These are phyloP conservation scores for Augiades crinisus DNA, from an alignment of 2,888 invertebrate species.

Conservation along the genomic window DNA sequence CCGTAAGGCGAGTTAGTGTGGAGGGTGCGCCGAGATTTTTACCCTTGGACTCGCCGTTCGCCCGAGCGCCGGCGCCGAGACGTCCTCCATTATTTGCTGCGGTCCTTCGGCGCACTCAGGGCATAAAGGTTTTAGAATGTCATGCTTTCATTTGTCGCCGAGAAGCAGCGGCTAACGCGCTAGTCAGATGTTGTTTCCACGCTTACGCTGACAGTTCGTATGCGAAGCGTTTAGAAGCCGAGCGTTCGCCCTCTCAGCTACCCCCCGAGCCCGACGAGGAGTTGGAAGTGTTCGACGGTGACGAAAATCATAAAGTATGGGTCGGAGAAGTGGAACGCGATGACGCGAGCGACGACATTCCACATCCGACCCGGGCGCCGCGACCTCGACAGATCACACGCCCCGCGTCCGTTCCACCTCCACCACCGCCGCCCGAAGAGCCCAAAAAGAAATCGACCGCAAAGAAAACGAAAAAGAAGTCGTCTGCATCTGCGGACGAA, in stretches of 20 bases:
- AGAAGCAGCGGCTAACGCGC: slow-evolving; percentile 97
- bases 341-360: slow-evolving; percentile 85
- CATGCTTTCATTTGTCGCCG: slow-evolving; percentile 99
- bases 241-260: slow-evolving; percentile 67
- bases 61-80: slow-evolving; percentile 93
- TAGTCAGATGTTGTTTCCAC: slow-evolving; percentile 98
- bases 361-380: slow-evolving; percentile 83
- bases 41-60: slow-evolving; percentile 97
- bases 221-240: slow-evolving; percentile 89
- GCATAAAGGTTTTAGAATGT: slow-evolving; percentile 98
- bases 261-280: slow-evolving; percentile 84
- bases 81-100: slow-evolving; percentile 99
- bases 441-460: slow-evolving; percentile 82
- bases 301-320: slow-evolving; percentile 97
- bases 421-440: slow-evolving; percentile 87
- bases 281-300: slow-evolving; percentile 92
- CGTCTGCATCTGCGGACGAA: slow-evolving; percentile 81
- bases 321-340: slow-evolving; percentile 90
- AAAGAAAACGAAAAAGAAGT: slow-evolving; percentile 80
- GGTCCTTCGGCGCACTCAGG: slow-evolving; percentile 96
- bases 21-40: slow-evolving; percentile 92
- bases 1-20: slow-evolving; percentile 92
- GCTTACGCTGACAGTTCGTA: slow-evolving; percentile 98
- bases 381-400: slow-evolving; percentile 91
- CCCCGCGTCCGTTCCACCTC: slow-evolving; percentile 91